phyloP scores from a whole-genome alignment of 2,888 invertebrate species.

The Lochmaea capreae region DNA sequence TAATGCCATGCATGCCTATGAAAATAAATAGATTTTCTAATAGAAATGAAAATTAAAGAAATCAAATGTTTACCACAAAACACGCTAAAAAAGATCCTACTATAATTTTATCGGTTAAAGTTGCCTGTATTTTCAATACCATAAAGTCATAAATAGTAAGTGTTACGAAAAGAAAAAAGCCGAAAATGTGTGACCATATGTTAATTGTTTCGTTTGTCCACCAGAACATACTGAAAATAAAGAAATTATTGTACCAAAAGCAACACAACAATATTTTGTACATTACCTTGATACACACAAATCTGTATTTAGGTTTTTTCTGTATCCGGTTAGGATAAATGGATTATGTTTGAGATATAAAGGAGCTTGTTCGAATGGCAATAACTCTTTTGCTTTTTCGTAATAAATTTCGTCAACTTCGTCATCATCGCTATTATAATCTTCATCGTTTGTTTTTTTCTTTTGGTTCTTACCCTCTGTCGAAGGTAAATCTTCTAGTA shows the following conservation, averaged over 20 bases:
- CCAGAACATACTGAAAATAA: conserved; percentile 84
- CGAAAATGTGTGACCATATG: conserved; percentile 96
- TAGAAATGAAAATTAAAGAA: background rate
- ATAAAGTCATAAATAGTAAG: conserved; percentile 87
- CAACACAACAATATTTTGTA: background rate
- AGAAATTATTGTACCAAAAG: conserved; percentile 7
- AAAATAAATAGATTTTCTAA: conserved; percentile 52
- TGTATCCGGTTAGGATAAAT: conserved; percentile 86
- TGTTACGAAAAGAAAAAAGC: conserved; percentile 84
- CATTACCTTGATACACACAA: conserved; percentile 87
- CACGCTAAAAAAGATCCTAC: conserved; percentile 86
- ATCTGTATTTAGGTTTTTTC: conserved; percentile 83
- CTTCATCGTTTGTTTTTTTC: conserved; percentile 13
- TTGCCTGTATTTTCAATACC: conserved; percentile 82
- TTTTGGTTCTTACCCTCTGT: conserved; percentile 30
- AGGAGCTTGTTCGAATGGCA: conserved; percentile 74
- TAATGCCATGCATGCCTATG: conserved; percentile 91
- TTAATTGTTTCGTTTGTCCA: conserved; percentile 98
- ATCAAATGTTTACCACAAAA: conserved; percentile 76
- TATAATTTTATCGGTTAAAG: conserved; percentile 85
- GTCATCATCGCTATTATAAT: conserved; percentile 32
- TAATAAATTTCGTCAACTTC: conserved; percentile 49
- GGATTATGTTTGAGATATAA: conserved; percentile 88
- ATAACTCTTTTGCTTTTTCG: conserved; percentile 58
- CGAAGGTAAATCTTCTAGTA: conserved; percentile 48